phyloP scores from a whole-genome alignment of 2,888 invertebrate genomes.

The Laothoe populi region DNA sequence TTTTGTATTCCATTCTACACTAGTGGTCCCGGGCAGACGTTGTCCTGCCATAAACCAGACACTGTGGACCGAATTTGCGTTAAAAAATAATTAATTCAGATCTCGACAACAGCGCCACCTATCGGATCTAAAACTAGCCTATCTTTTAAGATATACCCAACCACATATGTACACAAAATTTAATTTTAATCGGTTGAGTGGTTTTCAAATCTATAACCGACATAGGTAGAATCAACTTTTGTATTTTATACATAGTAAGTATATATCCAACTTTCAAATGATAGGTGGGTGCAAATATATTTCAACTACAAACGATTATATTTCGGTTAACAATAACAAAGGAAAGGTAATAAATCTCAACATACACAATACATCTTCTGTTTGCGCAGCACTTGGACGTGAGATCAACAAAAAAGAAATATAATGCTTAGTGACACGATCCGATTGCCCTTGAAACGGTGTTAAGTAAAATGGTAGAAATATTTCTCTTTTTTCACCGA shows the following conservation, averaged over 20 bases:
- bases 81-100: too few species aligned
- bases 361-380: conserved; percentile 13
- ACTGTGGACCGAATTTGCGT: too few species aligned
- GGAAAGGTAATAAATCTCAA: conserved; percentile 24
- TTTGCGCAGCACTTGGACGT: conserved; percentile 15
- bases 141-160: too few species aligned
- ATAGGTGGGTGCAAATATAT: conserved; percentile 25
- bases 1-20: too few species aligned
- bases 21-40: too few species aligned
- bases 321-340: conserved; percentile 26
- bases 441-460: conserved; percentile 2
- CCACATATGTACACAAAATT: too few species aligned
- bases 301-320: conserved; percentile 22
- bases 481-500: conserved; percentile 4
- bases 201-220: too few species aligned
- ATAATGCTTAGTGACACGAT: conserved; percentile 10
- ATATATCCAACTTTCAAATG: conserved; percentile 16
- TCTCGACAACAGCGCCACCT: too few species aligned
- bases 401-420: conserved; percentile 19
- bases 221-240: not conserved
- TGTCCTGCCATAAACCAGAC: too few species aligned
- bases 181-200: too few species aligned
- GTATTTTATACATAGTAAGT: not conserved
- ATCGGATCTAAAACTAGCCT: too few species aligned
- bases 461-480: not conserved